phyloP scores from a whole-genome alignment of 2,888 invertebrate genomes.

The Platycheirus albimanus region DNA sequence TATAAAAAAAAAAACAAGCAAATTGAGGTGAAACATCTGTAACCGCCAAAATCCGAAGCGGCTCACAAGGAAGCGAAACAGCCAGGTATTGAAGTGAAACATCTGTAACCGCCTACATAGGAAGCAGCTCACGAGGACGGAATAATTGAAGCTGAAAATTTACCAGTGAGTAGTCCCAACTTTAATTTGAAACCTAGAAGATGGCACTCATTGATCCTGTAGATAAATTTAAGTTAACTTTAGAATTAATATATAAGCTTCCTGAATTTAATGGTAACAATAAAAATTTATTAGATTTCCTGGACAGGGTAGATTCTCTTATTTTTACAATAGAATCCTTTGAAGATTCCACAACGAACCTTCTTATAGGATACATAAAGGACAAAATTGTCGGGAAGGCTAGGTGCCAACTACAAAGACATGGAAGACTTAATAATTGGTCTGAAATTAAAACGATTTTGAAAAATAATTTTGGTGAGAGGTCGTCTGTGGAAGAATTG shows the following conservation, averaged over 20 bases:
- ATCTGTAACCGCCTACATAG: too few species aligned
- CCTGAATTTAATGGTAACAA: slow-evolving; percentile 18
- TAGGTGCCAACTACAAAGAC: not conserved
- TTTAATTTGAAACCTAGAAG: too few species aligned
- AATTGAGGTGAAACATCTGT: not conserved
- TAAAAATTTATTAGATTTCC: slow-evolving; percentile 15
- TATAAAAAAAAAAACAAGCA: not conserved
- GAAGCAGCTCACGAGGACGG: too few species aligned
- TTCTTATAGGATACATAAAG: slow-evolving; percentile 3
- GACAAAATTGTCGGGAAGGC: slow-evolving; percentile 15
- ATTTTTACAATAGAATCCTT: not conserved
- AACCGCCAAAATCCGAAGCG: not conserved
- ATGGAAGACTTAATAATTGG: not conserved
- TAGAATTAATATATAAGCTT: slow-evolving; percentile 32
- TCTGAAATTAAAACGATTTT: not conserved
- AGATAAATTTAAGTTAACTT: slow-evolving; percentile 22
- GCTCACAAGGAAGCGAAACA: too few species aligned
- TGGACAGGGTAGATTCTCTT: slow-evolving; percentile 25
- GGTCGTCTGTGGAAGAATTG: not conserved
- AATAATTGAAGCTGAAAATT: not conserved
- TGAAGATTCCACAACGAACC: not conserved
- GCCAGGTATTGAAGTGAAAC: too few species aligned
- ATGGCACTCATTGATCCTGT: slow-evolving; percentile 12
- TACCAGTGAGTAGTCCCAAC: too few species aligned
- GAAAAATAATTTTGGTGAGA: slow-evolving; percentile 5